A percentile compares a stretch with the other conserved stretches of the same genome.
These are phyloP conservation scores for Glaucidium brasilianum DNA, from an alignment of 2,113 vertebrate species.

Conservation along the genomic window DNA sequence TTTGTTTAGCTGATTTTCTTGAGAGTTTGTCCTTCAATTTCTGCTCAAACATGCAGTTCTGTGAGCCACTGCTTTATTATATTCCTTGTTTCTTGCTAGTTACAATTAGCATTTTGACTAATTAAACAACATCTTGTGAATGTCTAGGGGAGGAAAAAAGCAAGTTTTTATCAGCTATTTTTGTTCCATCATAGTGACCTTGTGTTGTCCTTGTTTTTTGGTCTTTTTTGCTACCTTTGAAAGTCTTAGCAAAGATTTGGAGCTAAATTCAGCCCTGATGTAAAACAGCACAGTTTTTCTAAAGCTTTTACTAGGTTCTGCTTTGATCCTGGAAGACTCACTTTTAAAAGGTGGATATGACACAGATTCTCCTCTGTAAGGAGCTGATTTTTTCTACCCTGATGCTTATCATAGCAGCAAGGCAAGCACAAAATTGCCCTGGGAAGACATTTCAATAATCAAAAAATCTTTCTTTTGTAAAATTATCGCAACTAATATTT, in stretches of 20 bases:
- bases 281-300: slow-evolving; percentile 55
- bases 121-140: not conserved
- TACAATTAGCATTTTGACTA: not conserved
- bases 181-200: slow-evolving; percentile 19
- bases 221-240: slow-evolving; percentile 27
- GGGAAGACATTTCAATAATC: slow-evolving; percentile 27
- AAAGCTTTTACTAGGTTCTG: slow-evolving; percentile 26
- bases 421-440: slow-evolving; percentile 24
- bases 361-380: slow-evolving; percentile 44
- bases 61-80: not conserved
- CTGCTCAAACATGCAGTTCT: not conserved
- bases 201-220: slow-evolving; percentile 53
- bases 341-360: slow-evolving; percentile 52
- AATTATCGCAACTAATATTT: slow-evolving; percentile 21
- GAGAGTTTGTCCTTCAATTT: not conserved
- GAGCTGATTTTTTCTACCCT: slow-evolving; percentile 4
- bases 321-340: slow-evolving; percentile 48
- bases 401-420: slow-evolving; percentile 32
- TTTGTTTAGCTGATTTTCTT: not conserved
- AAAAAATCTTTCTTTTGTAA: slow-evolving; percentile 2
- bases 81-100: not conserved
- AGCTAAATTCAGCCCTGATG: slow-evolving; percentile 59
- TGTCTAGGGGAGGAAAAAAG: not conserved
- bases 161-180: not conserved
- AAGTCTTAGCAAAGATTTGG: slow-evolving; percentile 28